Evolutionary conservation across 1,140 invertebrate genomes (phyloP).

Genomic region (Drosophila pruinosa): DNA sequence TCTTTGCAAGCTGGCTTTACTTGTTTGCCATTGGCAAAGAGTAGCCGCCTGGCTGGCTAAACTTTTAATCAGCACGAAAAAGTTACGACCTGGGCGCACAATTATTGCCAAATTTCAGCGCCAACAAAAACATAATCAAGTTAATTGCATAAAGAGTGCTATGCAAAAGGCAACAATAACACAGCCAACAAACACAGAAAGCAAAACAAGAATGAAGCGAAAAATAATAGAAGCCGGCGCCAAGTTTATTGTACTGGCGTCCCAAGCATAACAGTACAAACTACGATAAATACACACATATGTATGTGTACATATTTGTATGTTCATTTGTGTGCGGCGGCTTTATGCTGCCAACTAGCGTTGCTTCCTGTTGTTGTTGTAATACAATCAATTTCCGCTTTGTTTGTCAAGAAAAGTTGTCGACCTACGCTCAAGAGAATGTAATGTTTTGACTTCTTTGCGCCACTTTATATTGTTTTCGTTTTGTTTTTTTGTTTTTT

Average conservation of each 20-base stretch:
- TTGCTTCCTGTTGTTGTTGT: slow-evolving; percentile 40
- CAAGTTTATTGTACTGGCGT: slow-evolving; percentile 64
- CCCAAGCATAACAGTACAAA: slow-evolving; percentile 20
- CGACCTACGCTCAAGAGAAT: slow-evolving; percentile 14
- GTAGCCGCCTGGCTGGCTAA: slow-evolving; percentile 46
- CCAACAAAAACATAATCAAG: slow-evolving; percentile 77
- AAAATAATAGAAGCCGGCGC: slow-evolving; percentile 47
- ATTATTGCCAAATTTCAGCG: slow-evolving; percentile 64
- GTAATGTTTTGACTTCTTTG: slow-evolving; percentile 59
- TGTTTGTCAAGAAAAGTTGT: slow-evolving; percentile 74
- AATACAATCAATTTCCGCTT: slow-evolving; percentile 81
- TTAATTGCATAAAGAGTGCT: slow-evolving; percentile 71
- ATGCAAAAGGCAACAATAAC: slow-evolving; percentile 32
- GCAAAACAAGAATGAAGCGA: slow-evolving; percentile 1
- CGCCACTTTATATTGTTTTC: slow-evolving; percentile 37
- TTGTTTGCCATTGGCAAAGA: slow-evolving; percentile 40
- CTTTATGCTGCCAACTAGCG: slow-evolving; percentile 54
- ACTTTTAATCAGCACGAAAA: slow-evolving; percentile 70
- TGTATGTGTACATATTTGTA: background rate
- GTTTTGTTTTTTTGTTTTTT: slow-evolving; percentile 26
- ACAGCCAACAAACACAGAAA: background rate
- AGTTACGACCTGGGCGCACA: slow-evolving; percentile 39
- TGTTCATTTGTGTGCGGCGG: slow-evolving; percentile 22
- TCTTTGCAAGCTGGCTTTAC: slow-evolving; percentile 55
- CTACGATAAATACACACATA: background rate